Conservation (phyloP, 2,113 vertebrate genomes). For the Penelope pileata region DNA sequence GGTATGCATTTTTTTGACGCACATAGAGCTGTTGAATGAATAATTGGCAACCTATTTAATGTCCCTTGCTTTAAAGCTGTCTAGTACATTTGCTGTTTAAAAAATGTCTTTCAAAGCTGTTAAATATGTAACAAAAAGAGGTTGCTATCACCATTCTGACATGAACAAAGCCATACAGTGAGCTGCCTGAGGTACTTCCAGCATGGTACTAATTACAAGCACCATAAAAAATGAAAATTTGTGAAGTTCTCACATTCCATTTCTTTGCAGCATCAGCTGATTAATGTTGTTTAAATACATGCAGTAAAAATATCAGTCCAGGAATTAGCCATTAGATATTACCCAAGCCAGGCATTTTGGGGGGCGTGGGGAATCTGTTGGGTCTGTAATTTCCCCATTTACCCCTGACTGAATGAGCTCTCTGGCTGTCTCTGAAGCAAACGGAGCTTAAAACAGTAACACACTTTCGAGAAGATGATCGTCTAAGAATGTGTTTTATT, state of each 20-base stretch:
- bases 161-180: constrained; percentile 61
- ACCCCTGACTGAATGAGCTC: background rate
- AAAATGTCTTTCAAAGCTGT: constrained; percentile 64
- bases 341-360: background rate
- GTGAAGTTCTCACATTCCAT: background rate
- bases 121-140: constrained; percentile 69
- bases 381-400: background rate
- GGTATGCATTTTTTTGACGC: constrained; percentile 61
- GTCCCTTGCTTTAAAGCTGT: constrained; percentile 60
- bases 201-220: constrained; percentile 49
- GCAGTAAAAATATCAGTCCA: background rate
- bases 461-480: constrained; percentile 46
- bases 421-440: constrained; percentile 27
- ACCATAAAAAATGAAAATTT: constrained; percentile 28
- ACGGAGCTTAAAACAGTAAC: constrained; percentile 22
- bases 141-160: constrained; percentile 55
- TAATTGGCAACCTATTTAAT: constrained; percentile 66
- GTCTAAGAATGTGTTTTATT: constrained; percentile 62
- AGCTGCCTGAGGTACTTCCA: constrained; percentile 51
- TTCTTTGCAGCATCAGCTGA: background rate
- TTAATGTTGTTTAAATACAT: background rate
- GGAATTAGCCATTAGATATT: background rate
- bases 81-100: constrained; percentile 44
- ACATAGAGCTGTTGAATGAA: constrained; percentile 44
- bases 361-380: background rate